phyloP scores from a whole-genome alignment of 2,888 invertebrate species.

The Pollenia angustigena region DNA sequence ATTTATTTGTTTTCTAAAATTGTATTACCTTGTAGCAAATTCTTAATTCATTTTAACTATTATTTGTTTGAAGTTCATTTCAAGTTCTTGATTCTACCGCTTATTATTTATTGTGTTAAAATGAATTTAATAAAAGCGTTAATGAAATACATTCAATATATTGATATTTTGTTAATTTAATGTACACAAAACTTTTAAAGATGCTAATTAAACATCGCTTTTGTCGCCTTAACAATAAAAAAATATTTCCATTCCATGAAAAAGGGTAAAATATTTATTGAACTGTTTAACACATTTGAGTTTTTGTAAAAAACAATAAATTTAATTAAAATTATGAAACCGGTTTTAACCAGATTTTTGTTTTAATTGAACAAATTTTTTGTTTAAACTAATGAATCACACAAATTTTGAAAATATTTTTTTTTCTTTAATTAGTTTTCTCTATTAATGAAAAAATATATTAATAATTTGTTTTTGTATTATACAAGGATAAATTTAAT shows the following conservation, averaged over 20 bases:
- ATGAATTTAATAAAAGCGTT: constrained; percentile 31
- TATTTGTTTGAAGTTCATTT: neutral
- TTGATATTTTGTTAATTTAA: constrained; percentile 35
- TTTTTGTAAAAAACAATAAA: constrained; percentile 12
- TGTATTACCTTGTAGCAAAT: constrained; percentile 1
- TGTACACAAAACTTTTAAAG: constrained; percentile 28
- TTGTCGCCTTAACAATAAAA: constrained; percentile 24
- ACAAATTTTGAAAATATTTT: neutral
- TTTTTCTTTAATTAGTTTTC: constrained; percentile 31
- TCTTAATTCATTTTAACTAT: neutral
- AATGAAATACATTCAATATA: constrained; percentile 56
- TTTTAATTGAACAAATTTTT: constrained; percentile 14
- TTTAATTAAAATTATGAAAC: constrained; percentile 9
- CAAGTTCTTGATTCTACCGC: neutral
- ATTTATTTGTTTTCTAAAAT: neutral
- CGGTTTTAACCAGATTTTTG: constrained; percentile 1
- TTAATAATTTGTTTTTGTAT: constrained; percentile 3
- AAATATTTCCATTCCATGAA: neutral
- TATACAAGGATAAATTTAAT: constrained; percentile 5
- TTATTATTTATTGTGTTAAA: constrained; percentile 21
- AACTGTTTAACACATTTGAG: constrained; percentile 42
- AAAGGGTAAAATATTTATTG: constrained; percentile 16
- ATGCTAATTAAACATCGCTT: constrained; percentile 49
- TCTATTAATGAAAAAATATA: neutral
- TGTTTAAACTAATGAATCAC: constrained; percentile 10